Percentiles rank a stretch among this genome's conserved stretches.
These are phyloP conservation scores for Cataglyphis hispanica DNA, from an alignment of 1,140 invertebrate species.

Conservation along the genomic window DNA sequence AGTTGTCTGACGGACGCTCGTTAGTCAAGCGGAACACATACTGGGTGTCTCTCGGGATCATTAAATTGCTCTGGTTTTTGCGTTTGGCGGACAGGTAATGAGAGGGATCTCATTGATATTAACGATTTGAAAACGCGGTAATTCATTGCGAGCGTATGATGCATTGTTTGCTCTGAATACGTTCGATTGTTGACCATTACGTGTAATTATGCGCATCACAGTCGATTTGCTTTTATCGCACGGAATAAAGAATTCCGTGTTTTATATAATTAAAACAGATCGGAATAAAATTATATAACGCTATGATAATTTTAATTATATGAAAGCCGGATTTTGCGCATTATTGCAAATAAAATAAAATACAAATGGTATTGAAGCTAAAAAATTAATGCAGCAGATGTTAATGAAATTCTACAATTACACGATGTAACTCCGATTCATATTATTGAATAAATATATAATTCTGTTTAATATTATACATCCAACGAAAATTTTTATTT, in stretches of 20 bases:
- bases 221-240: slow-evolving; percentile 10
- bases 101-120: slow-evolving; percentile 58
- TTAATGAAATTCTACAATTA: slow-evolving; percentile 59
- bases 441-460: slow-evolving; percentile 38
- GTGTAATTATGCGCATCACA: slow-evolving; percentile 39
- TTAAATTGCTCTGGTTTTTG: slow-evolving; percentile 59
- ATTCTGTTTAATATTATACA: slow-evolving; percentile 50
- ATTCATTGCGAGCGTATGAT: slow-evolving; percentile 33
- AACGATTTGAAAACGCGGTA: slow-evolving; percentile 47
- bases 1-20: slow-evolving; percentile 69
- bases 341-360: slow-evolving; percentile 40
- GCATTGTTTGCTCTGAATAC: slow-evolving; percentile 29
- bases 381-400: slow-evolving; percentile 33
- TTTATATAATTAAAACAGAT: slow-evolving; percentile 33
- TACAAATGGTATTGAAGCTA: slow-evolving; percentile 18
- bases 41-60: slow-evolving; percentile 44
- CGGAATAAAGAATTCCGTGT: background rate
- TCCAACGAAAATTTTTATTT: slow-evolving; percentile 26
- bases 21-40: slow-evolving; percentile 63
- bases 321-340: background rate
- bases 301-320: slow-evolving; percentile 52
- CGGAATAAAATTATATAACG: slow-evolving; percentile 44
- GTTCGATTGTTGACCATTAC: slow-evolving; percentile 29
- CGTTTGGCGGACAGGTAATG: slow-evolving; percentile 41
- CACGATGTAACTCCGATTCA: slow-evolving; percentile 26